Conservation (phyloP, 2,797 vertebrate species). For the Phalloptychus januarius region DNA sequence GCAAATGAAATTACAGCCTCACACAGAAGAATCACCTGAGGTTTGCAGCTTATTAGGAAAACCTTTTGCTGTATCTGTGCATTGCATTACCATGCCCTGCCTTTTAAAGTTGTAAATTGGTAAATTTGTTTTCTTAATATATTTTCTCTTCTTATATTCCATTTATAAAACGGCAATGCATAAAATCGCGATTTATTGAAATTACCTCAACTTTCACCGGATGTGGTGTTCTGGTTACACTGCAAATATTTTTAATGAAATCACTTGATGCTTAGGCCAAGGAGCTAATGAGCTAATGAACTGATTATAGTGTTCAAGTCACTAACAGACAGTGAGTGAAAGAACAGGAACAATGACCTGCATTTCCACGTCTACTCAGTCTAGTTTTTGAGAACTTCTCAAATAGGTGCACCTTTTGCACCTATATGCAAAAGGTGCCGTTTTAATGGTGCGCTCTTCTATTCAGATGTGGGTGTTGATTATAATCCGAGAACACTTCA, state of each 20-base stretch:
- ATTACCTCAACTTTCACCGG: not conserved
- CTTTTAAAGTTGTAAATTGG: not conserved
- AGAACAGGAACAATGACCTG: not conserved
- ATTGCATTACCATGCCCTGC: not conserved
- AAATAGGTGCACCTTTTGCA: too few species aligned
- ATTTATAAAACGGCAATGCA: not conserved
- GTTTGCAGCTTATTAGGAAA: not conserved
- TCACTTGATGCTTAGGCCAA: not conserved
- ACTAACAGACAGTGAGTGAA: not conserved
- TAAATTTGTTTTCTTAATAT: not conserved
- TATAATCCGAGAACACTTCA: not conserved
- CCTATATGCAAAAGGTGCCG: not conserved
- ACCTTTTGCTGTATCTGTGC: not conserved
- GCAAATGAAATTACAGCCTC: slow-evolving; percentile 41
- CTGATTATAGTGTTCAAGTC: not conserved
- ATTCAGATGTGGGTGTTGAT: not conserved
- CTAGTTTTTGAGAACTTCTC: not conserved
- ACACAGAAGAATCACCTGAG: slow-evolving; percentile 18
- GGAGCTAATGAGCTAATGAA: slow-evolving; percentile 4
- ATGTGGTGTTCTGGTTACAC: not conserved
- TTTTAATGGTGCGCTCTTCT: not conserved
- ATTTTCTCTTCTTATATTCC: not conserved
- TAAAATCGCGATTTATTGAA: not conserved
- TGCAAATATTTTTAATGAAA: not conserved
- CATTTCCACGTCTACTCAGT: not conserved